Conservation (phyloP, 1,140 invertebrate species). For the Archivesica marissinica region DNA sequence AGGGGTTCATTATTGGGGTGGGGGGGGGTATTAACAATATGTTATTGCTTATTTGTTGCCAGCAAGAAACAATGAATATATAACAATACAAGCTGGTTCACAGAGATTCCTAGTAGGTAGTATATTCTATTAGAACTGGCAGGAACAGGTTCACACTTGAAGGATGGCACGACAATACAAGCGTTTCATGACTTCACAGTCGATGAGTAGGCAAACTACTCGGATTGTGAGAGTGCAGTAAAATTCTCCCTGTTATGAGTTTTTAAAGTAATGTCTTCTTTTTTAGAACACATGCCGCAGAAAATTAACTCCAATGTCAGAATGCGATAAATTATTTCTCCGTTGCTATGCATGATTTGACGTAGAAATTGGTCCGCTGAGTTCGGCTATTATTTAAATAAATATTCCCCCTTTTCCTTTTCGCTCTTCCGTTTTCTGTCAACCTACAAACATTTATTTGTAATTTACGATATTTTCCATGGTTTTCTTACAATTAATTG, state of each 20-base stretch:
- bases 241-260: conserved; percentile 15
- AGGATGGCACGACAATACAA: too few relatives aligned
- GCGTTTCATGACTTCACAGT: conserved; percentile 15
- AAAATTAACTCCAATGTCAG: conserved; percentile 39
- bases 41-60: too few relatives aligned
- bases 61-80: too few relatives aligned
- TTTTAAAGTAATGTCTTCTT: conserved; percentile 53
- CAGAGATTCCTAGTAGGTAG: too few relatives aligned
- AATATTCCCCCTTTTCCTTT: conserved; percentile 30
- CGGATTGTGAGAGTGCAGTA: conserved; percentile 19
- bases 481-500: conserved; percentile 18
- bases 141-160: too few relatives aligned
- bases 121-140: too few relatives aligned
- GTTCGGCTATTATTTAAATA: conserved; percentile 45
- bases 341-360: conserved; percentile 46
- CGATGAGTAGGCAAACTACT: neutral
- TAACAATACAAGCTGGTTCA: too few relatives aligned
- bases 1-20: too few relatives aligned
- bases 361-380: conserved; percentile 32
- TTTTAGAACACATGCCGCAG: conserved; percentile 41
- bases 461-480: conserved; percentile 42
- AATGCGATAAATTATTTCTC: conserved; percentile 45
- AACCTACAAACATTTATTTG: conserved; percentile 26
- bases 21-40: too few relatives aligned
- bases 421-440: conserved; percentile 14